Base-by-base conservation (phyloP, 2,888 invertebrate genomes). In the Cosmia trapezina region DNA sequence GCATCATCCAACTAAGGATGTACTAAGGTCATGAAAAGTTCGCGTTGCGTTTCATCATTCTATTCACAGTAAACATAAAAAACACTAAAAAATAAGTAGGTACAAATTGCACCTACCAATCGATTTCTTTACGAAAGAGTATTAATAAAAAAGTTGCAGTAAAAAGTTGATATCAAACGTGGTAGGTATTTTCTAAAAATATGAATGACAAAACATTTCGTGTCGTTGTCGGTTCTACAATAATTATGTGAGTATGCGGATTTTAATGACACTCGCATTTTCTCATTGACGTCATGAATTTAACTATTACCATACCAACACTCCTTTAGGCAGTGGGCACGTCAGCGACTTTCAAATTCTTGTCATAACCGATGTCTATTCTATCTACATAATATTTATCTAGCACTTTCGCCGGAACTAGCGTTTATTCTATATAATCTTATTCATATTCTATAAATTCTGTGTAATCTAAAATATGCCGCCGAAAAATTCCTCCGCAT, bases 281-380 rank as follows among this genome's bases (percentile, higher is more conserved):
- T 82, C 78, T 68, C 11, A 56, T 57, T 82, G 78, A 68, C 79
- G 79, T 82, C 79, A 72, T 37, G 0, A 57, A 11, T 49, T 28
- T 12, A 59, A 64, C 45, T 17, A 59, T 22, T 59, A 45, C 54
- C 63, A 53, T 53, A 53, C n/a, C 63, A 33, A 43, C 51, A 56
- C 49, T 45, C 19, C 41, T 22, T 2, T 28, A 4, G 1, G 28
- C 19, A 33, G 47, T 33, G 8, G 68, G 8, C n/a, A 66, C 47
- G 47, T 47, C 45, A 54, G 6, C 19, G 7, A 61, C 81, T 69
- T 80, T 76, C 68, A 81, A 81, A 80, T 78, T 47, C 76, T 65
- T 64, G 11, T 37, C 47, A 53, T 63, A 49, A 19, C n/a, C 4
- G 14, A 65, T 45, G 9, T 54, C 6, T 60, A 41, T 37, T 56